Evolutionary conservation across 2,113 vertebrate species (phyloP).

Genomic region (Spermophilus dauricus): DNA sequence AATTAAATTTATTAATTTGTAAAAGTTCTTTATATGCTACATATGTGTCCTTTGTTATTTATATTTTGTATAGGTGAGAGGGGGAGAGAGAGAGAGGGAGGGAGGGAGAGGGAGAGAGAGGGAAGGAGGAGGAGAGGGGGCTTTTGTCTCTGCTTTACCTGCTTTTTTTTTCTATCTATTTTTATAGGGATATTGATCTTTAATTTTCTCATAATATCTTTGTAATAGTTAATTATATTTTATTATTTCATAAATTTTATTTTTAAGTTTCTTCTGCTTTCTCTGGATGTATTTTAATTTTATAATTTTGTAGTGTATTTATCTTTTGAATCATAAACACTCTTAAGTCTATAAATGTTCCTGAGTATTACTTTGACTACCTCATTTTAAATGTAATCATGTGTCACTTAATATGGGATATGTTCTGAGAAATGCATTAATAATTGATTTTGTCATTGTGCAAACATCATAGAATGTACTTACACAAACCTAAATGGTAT

Average conservation of each 20-base stretch:
- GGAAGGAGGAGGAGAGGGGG: too few relatives aligned
- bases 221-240: neutral
- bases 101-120: too few relatives aligned
- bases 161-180: neutral
- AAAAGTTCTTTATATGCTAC: neutral
- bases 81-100: neutral
- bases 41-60: neutral
- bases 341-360: neutral
- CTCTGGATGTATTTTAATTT: neutral
- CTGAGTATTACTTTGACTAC: neutral
- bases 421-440: neutral
- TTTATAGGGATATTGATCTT: neutral
- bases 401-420: neutral
- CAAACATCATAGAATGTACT: neutral
- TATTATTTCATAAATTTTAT: neutral
- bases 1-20: neutral
- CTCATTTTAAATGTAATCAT: constrained; percentile 8
- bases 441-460: neutral
- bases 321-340: constrained; percentile 13
- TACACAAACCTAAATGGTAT: neutral
- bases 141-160: neutral
- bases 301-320: constrained; percentile 24
- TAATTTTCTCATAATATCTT: neutral
- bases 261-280: neutral
- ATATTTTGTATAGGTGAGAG: neutral